Evolutionary conservation across 2,888 invertebrate genomes (phyloP), one percentile per base, ranked within the genome.

Genomic region (Drosophila quinaria): DNA sequence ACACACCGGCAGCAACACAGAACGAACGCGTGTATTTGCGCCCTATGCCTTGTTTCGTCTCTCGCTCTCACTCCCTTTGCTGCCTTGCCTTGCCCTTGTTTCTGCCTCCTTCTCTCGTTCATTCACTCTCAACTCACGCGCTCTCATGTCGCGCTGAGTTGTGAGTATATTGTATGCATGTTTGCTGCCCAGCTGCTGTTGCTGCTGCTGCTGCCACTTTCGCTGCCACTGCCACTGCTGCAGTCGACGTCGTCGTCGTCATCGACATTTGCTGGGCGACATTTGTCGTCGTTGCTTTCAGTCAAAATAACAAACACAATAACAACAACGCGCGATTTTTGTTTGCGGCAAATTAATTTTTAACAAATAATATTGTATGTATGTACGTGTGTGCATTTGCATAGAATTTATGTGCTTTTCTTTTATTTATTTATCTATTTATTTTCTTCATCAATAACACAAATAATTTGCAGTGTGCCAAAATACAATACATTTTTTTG

Each of bases 271-370:
- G 78, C 66, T 64, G 63, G 63, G 70, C 74, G 77, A 79, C 76
- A 72, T 79, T 79, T 73, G 56, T 76, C 64, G 73, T 80, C 60
- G 74, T 64, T 64, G 64, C 51, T 47, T 66, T 77, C 67, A 75
- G 76, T 74, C 72, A 64, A 74, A 80, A 79, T 68, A 79, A 70
- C 67, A 76, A 79, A 66, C 65, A 69, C 70, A 78, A 73, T 55
- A 76, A 76, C 61, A 76, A 70, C 76, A 73, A 70, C 72, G 50
- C 58, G 66, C 46, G 54, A 63, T 60, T 62, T 70, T 61, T 63
- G 63, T 71, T 75, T 69, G 68, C 62, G 67, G 72, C 62, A 71
- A 59, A 67, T 74, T 54, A 44, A 71, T 72, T 74, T 58, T 17
- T 50, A 22, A 1, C 4, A 13, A 35, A 35, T 35, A 4, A 29